Evolutionary conservation across 1,140 invertebrate species (phyloP).

Genomic region (Scaptomyza graminum): DNA sequence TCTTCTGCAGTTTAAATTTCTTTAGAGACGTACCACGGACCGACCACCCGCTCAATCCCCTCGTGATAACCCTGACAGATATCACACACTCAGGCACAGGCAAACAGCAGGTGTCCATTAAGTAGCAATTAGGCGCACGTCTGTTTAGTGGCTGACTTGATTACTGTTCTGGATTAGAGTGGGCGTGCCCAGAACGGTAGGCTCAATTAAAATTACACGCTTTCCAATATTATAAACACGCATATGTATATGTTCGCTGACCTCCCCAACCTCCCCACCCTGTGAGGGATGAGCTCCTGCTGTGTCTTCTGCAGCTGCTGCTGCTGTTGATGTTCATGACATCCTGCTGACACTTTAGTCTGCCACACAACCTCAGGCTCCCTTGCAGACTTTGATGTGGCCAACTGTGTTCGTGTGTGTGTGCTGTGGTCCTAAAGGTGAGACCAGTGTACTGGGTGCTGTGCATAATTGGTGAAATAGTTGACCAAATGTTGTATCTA

Average conservation of each 20-base stretch:
- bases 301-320: constrained; percentile 24
- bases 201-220: constrained; percentile 69
- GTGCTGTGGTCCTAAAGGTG: constrained; percentile 35
- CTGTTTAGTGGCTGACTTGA: constrained; percentile 38
- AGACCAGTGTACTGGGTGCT: constrained; percentile 50
- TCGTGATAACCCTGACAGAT: too few relatives aligned
- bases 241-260: constrained; percentile 8
- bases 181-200: constrained; percentile 21
- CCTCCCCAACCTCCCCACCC: background rate
- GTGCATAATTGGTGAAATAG: constrained; percentile 76
- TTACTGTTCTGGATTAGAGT: constrained; percentile 22
- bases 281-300: background rate
- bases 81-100: constrained; percentile 8
- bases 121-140: constrained; percentile 67
- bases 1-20: background rate
- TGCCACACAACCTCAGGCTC: constrained; percentile 43
- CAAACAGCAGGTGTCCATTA: constrained; percentile 57
- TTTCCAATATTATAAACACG: constrained; percentile 68
- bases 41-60: background rate
- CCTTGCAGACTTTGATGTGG: constrained; percentile 59
- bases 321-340: constrained; percentile 41
- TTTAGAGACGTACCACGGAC: too few relatives aligned
- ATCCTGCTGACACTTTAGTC: constrained; percentile 69
- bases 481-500: constrained; percentile 29
- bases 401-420: constrained; percentile 4